Base-by-base conservation (phyloP, 2,888 invertebrate species). In the Conops quadrifasciatus region DNA sequence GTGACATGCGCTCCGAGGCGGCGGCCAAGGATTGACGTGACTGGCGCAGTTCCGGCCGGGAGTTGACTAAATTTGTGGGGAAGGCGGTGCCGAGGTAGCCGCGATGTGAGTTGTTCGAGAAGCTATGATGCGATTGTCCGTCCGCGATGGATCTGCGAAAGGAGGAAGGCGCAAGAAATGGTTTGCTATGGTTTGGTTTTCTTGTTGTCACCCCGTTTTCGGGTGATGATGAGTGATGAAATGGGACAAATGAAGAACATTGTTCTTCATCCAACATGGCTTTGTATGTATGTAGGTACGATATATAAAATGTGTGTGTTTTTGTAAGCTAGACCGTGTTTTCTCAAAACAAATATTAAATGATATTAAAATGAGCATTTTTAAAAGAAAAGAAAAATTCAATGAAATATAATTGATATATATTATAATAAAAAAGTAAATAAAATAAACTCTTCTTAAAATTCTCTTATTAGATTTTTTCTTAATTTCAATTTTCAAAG, bases 121-220 rank as follows among this genome's bases (percentile, higher is more conserved):
- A 94, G 83, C 94, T 94, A 84, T 95, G 93, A 84, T 95, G 94
- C 70, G 94, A 94, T 86, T 95, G 95, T 73, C 94, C 94, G 83
- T 95, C 95, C 73, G 94, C 94, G 78, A 94, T 90, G 74, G 94
- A 94, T 80, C 94, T 90, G 78, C 75, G 51, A 19, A 56, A n/a
- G n/a, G n/a, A n/a, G n/a, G n/a, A n/a, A 28, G 49, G 24, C 53
- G 58, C 69, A 53, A 66, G 56, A 56, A 26, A 45, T 70, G 63
- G 59, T 36, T n/a, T n/a, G 11, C 19, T 70, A 30, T 71, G 62
- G 71, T 67, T 71, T 67, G 68, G 58, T 56, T 47, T 49, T 56
- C 51, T 11, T 58, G 67, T 21, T 28, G 36, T 11, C n/a, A n/a
- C n/a, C n/a, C n/a, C n/a, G n/a, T n/a, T n/a, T n/a, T n/a, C n/a